Base-by-base conservation (phyloP, 1,140 invertebrate genomes). In the Drosophila simulans region DNA sequence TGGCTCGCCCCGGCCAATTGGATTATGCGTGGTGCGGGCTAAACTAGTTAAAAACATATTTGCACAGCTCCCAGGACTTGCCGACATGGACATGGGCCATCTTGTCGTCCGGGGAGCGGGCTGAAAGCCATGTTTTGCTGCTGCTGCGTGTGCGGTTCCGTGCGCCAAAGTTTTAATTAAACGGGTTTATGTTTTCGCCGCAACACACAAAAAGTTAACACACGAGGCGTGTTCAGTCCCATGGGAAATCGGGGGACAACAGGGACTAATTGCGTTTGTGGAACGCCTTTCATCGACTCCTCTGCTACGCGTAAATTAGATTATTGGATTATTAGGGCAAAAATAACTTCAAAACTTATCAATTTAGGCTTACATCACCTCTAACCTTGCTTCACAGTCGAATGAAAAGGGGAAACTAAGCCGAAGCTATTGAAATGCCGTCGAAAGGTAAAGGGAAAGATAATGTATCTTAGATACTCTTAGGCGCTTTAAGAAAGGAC, bases 21-120 rank as follows among this genome's bases (percentile, higher is more conserved):
- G 80, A 70, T 71, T 84, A 82, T 64, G 40, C 65, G 63, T 34
- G 46, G 51, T 66, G 65, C 51, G 70, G 62, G 58, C 65, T 82
- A 80, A 82, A 76, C 83, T 68, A 88, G 79, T 83, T 83, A 68
- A 82, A 88, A 82, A 79, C 79, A 82, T 83, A 76, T 88, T 86
- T 79, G 62, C 75, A 68, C 52, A 54, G 20, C 39, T n/a, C 15
- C 35, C 11, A 35, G 35, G 8, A 15, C 27, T 15, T n/a, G 13
- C 13, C 13, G 34, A 53, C 37, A 42, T 37, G 35, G 35, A 45
- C 49, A 54, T 55, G 52, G 45, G 57, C 48, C 62, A 78, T 54
- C 70, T 65, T 74, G 56, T 64, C 11, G 22, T 35, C 37, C 12
- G 25, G 51, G 25, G 52, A 69, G 27, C 31, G 22, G 22, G 37